Percentiles rank a stretch among this genome's conserved stretches.
Conservation (phyloP, 2,888 invertebrate genomes). For the Lithophane socia region DNA sequence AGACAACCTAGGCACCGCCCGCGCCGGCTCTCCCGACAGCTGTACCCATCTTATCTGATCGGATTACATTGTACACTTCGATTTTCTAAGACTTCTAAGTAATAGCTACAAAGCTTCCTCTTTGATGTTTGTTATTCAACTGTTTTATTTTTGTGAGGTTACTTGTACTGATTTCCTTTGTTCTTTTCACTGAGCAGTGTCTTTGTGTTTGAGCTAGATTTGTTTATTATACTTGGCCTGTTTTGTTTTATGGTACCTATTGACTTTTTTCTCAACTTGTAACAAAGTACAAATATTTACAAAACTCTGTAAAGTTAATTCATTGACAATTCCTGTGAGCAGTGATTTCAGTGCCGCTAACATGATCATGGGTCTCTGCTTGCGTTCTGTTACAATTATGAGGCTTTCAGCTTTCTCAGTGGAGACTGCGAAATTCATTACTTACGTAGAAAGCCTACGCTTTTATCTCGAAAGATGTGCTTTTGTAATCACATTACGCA, state of each 20-base stretch:
- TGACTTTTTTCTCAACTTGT: conserved; percentile 15
- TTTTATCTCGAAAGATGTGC: conserved; percentile 89
- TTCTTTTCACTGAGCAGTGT: conserved; percentile 20
- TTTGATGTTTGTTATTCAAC: conserved; percentile 48
- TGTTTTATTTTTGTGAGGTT: conserved; percentile 46
- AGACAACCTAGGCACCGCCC: conserved; percentile 67
- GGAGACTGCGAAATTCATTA: conserved; percentile 87
- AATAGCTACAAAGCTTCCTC: conserved; percentile 55
- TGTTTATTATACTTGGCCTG: conserved; percentile 23
- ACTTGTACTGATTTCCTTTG: conserved; percentile 47
- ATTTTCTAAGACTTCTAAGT: conserved; percentile 62
- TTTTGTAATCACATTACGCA: conserved; percentile 90
- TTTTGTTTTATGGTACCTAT: conserved; percentile 14
- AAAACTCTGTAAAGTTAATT: conserved; percentile 34
- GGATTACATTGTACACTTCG: conserved; percentile 57
- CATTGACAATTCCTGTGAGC: conserved; percentile 39
- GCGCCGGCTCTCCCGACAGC: conserved; percentile 52
- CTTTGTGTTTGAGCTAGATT: conserved; percentile 23
- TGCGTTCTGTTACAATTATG: conserved; percentile 78
- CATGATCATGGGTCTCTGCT: conserved; percentile 64
- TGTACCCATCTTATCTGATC: conserved; percentile 62
- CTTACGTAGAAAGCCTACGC: conserved; percentile 86
- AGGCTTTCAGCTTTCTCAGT: conserved; percentile 78
- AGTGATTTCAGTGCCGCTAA: conserved; percentile 51
- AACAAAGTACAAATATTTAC: conserved; percentile 8